Percentiles rank a stretch among this genome's conserved stretches.
Evolutionary conservation across 2,888 invertebrate genomes (phyloP).

Genomic region (Caprella mutica): DNA sequence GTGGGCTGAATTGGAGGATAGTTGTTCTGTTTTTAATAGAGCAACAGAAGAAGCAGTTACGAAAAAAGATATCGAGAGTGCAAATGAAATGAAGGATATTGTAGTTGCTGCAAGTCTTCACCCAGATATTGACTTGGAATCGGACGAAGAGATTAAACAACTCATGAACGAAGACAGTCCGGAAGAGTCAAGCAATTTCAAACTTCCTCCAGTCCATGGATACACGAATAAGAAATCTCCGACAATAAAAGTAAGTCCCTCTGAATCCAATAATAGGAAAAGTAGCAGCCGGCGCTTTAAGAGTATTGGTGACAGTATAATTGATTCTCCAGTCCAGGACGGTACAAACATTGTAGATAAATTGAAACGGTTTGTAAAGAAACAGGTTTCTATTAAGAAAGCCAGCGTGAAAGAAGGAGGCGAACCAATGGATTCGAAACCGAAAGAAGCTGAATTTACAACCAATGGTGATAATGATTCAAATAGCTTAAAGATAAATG

Average conservation of each 20-base stretch:
- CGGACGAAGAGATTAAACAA: slow-evolving; percentile 30
- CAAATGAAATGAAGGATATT: slow-evolving; percentile 27
- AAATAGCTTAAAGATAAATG: not conserved
- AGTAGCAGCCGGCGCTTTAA: not conserved
- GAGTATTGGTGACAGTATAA: too few relatives aligned
- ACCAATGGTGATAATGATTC: too few relatives aligned
- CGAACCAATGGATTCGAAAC: slow-evolving; percentile 37
- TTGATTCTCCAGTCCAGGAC: slow-evolving; percentile 4
- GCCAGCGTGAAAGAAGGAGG: slow-evolving; percentile 37
- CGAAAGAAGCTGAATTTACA: not conserved
- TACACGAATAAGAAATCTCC: slow-evolving; percentile 7
- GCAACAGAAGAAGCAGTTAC: slow-evolving; percentile 20
- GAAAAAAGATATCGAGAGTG: slow-evolving; percentile 21
- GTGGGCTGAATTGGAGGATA: slow-evolving; percentile 10
- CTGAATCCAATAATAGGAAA: not conserved
- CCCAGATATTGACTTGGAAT: slow-evolving; percentile 31
- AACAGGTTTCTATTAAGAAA: slow-evolving; percentile 21
- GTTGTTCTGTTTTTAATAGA: slow-evolving; percentile 10
- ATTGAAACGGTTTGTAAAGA: slow-evolving; percentile 28
- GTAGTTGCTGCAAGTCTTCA: slow-evolving; percentile 27
- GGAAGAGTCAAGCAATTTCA: not conserved
- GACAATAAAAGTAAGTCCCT: not conserved
- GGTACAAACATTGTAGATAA: slow-evolving; percentile 27
- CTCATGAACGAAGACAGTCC: slow-evolving; percentile 16
- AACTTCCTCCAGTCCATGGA: too few relatives aligned